Conservation (phyloP, 2,113 vertebrate genomes). For the Coreoperca whiteheadi region DNA sequence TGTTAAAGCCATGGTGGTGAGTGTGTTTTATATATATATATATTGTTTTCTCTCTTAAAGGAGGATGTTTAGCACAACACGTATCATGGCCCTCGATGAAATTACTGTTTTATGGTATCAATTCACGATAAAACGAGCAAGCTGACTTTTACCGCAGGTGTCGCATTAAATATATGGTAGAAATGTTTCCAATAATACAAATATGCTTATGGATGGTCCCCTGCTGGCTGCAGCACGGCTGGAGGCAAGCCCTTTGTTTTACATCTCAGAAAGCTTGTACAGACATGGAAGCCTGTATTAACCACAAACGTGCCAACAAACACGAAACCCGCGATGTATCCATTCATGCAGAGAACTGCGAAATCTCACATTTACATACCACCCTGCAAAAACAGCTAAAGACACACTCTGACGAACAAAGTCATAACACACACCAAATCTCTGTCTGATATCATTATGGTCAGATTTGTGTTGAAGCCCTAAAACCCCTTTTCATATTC, state of each 20-base stretch:
- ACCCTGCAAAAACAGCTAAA: not conserved
- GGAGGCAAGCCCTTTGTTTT: not conserved
- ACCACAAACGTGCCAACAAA: not conserved
- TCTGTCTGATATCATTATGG: not conserved
- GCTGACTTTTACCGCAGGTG: not conserved
- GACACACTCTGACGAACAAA: not conserved
- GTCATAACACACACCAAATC: not conserved
- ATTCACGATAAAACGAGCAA: not conserved
- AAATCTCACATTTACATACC: not conserved
- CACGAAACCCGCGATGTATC: not conserved
- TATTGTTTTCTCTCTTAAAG: too few species aligned
- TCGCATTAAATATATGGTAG: not conserved
- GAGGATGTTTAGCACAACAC: not conserved
- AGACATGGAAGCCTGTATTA: not conserved
- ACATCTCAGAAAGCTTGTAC: not conserved
- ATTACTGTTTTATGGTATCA: not conserved
- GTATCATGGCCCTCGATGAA: not conserved
- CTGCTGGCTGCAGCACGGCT: not conserved
- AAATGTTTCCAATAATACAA: not conserved
- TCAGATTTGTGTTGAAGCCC: not conserved
- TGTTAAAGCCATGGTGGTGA: not conserved
- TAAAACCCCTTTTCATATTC: slow-evolving; percentile 4
- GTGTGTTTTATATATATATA: too few species aligned
- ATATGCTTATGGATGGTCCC: not conserved
- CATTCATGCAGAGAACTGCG: not conserved